These are phyloP conservation scores for Tenthredo notha DNA, from an alignment of 2,888 invertebrate species.

Conservation along the genomic window DNA sequence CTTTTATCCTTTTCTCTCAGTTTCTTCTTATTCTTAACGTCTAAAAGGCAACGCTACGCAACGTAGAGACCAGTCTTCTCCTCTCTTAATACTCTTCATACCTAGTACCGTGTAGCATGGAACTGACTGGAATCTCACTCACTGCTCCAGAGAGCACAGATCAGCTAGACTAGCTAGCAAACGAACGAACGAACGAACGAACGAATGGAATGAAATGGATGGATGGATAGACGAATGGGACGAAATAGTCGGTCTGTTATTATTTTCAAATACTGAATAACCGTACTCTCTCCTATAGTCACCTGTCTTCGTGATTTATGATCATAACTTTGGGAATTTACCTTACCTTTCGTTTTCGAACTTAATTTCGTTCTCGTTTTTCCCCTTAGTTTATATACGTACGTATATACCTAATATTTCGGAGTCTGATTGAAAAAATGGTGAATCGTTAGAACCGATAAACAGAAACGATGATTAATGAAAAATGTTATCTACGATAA, in stretches of 20 bases:
- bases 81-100: constrained; percentile 5
- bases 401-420: background rate
- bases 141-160: constrained; percentile 25
- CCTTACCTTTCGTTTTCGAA: background rate
- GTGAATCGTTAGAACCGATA: background rate
- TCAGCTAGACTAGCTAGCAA: background rate
- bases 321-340: background rate
- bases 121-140: constrained; percentile 18
- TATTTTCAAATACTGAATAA: constrained; percentile 19
- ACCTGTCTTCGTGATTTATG: constrained; percentile 8
- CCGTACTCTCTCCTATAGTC: background rate
- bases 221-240: background rate
- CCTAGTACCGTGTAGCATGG: constrained; percentile 36
- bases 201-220: background rate
- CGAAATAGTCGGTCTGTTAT: constrained; percentile 24
- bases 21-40: background rate
- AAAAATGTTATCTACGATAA: background rate
- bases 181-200: background rate
- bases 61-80: background rate
- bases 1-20: background rate
- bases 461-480: background rate
- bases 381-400: too few species aligned
- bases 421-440: background rate
- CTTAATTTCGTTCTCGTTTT: background rate
- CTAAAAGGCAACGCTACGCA: background rate